phyloP scores from a whole-genome alignment of 2,888 invertebrate species.

The Crematogaster levior region DNA sequence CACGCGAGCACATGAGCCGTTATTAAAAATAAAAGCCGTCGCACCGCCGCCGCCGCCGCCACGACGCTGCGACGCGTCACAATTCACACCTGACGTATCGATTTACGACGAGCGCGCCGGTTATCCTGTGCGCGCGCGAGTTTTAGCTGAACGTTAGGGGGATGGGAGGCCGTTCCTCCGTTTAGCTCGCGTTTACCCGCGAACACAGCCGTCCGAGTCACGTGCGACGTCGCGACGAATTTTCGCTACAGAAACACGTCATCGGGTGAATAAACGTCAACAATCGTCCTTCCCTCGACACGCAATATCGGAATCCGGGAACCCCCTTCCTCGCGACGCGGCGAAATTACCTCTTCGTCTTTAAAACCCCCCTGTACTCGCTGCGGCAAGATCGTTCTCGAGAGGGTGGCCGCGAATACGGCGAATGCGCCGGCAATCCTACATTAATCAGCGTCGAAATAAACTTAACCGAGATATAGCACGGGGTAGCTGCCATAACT shows the following conservation, averaged over 20 bases:
- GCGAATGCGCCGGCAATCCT: neutral
- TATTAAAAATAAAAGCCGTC: slow-evolving; percentile 47
- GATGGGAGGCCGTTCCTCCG: neutral
- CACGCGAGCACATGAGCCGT: slow-evolving; percentile 22
- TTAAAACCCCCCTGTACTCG: too few relatives aligned
- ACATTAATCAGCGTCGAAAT: slow-evolving; percentile 42
- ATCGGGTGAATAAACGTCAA: neutral
- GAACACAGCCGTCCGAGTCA: neutral
- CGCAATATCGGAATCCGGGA: neutral
- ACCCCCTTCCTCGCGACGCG: too few relatives aligned
- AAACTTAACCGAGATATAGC: slow-evolving; percentile 30
- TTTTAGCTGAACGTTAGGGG: neutral
- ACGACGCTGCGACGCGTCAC: slow-evolving; percentile 49
- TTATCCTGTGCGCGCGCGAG: slow-evolving; percentile 4
- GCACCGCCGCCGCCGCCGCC: slow-evolving; percentile 7
- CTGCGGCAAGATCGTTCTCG: slow-evolving; percentile 13
- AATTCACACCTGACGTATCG: slow-evolving; percentile 54
- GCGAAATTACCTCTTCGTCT: neutral
- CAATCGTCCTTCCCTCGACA: neutral
- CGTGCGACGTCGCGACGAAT: neutral
- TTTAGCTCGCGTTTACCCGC: slow-evolving; percentile 12
- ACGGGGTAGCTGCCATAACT: slow-evolving; percentile 34
- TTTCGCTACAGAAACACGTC: neutral
- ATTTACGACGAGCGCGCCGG: slow-evolving; percentile 32
- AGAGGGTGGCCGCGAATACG: neutral